Percentiles rank a stretch among this genome's conserved stretches.
phyloP scores from a whole-genome alignment of 35 echinoderm and acorn worm species.

The Anneissia japonica region DNA sequence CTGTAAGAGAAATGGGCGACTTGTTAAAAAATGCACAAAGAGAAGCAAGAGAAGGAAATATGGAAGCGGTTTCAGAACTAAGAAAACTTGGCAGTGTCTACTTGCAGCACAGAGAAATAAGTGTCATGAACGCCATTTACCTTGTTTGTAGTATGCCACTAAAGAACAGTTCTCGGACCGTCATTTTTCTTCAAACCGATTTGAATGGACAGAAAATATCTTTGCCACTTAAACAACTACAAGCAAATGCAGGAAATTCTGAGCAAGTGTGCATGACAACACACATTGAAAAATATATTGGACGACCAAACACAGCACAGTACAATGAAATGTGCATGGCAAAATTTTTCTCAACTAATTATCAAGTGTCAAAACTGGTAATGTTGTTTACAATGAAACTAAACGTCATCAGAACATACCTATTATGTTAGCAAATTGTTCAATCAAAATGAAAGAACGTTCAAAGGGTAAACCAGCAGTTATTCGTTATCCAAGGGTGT shows the following conservation, averaged over 20 bases:
- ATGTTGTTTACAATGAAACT: background rate
- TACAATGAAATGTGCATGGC: slow-evolving; percentile 3
- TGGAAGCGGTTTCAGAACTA: slow-evolving; percentile 4
- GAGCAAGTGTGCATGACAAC: background rate
- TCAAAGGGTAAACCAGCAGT: background rate
- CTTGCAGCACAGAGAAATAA: slow-evolving; percentile 40
- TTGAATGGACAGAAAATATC: background rate
- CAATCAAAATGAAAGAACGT: background rate
- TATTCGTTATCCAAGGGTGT: slow-evolving; percentile 13
- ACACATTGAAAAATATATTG: slow-evolving; percentile 4
- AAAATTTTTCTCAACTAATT: background rate
- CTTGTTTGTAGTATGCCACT: slow-evolving; percentile 30
- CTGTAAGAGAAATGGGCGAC: slow-evolving; percentile 38
- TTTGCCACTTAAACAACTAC: slow-evolving; percentile 8
- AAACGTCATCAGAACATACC: background rate
- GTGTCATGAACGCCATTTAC: slow-evolving; percentile 49
- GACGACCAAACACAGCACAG: background rate
- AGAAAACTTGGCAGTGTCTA: slow-evolving; percentile 28
- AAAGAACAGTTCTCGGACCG: slow-evolving; percentile 22
- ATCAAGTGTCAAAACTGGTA: background rate
- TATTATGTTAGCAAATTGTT: background rate
- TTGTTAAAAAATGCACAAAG: slow-evolving; percentile 21
- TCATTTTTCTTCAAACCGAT: slow-evolving; percentile 33
- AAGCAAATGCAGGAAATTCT: background rate
- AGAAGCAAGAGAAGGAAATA: slow-evolving; percentile 39